Evolutionary conservation across 2,888 invertebrate genomes (phyloP), one percentile per base, ranked within the genome.

Genomic region (Adineta ricciae): DNA sequence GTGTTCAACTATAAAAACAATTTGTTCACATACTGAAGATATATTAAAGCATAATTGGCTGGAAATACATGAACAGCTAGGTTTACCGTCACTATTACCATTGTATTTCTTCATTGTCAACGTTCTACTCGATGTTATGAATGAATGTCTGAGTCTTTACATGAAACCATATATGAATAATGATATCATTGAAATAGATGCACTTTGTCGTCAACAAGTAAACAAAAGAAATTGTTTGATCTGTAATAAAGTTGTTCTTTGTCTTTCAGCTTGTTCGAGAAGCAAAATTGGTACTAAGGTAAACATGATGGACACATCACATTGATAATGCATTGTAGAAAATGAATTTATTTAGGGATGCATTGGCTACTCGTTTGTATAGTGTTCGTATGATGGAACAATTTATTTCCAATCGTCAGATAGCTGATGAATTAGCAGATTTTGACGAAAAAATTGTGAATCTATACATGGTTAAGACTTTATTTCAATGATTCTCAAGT

Each of bases 121-220:
- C 41, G 78, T 78, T 24, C n/a, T 78, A 78, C 78, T 78, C n/a
- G 78, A 78, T 78, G 78, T 78, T 41, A 78, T 78, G 78, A 38
- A 78, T 41, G 78, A 78, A 78, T 78, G 78, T 41, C 14, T 78
- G n/a, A 38, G 24, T 24, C 41, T 78, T 1, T 78, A 78, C 41
- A 78, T 1, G 24, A 38, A 78, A 41, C 78, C 78, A 11, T 78
- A 78, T 41, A 41, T 41, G n/a, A 78, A 38, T 38, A 78, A 41
- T 78, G 38, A 38, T 41, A 78, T 38, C 5, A 78, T 38, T 24
- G 38, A 41, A 78, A 41, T 78, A 0, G 78, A 78, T 78, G 11
- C 78, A 41, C 78, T 78, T n/a, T 78, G 78, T 41, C 78, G 78
- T 24, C 78, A 78, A 78, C 78, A 78, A 78, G 38, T 64, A 64